Base-by-base conservation (phyloP, 2,113 vertebrate genomes). In the Empidonax alnorum region DNA sequence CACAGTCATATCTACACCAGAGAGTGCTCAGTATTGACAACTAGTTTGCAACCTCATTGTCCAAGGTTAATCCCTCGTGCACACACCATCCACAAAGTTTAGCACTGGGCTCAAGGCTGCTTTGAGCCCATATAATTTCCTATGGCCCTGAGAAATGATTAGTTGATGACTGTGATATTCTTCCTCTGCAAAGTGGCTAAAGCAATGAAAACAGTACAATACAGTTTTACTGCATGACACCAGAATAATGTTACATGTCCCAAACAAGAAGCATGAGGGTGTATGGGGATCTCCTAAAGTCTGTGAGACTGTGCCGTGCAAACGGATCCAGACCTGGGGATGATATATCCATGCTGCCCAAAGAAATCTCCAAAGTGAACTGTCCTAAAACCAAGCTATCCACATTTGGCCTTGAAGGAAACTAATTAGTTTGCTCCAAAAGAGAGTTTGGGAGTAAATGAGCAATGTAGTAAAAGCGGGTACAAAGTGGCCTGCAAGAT, bases 381-480 rank as follows among this genome's bases (percentile, higher is more conserved):
- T 14, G 11, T 62, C 42, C 18, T 62, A 72, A 87, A 87, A 58
- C 9, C 12, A 47, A 76, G 20, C 10, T 66, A 7, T 46, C 27
- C 19, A 28, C 35, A 27, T 50, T 50, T 69, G 41, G 6, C 25
- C n/a, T 86, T 9, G 22, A 61, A 80, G 41, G 9, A 24, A 92
- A 76, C 16, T 20, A 31, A 53, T 35, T 61, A 50, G 8, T 47
- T 73, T 69, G 19, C 37, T 76, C n/a, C 24, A 46, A 41, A 79
- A 80, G 21, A 52, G 44, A 42, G 10, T 2, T 12, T 62, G 12
- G 44, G 24, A 68, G 17, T 30, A 69, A 94, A 31, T 0, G 0
- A 66, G 10, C 6, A 53, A 8, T 12, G 27, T 13, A n/a, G 10
- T 8, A 5, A 25, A 52, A 91, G 19, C 84, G 35, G 9, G 41